phyloP scores from a whole-genome alignment of 2,113 vertebrate species.

The Pionites leucogaster region DNA sequence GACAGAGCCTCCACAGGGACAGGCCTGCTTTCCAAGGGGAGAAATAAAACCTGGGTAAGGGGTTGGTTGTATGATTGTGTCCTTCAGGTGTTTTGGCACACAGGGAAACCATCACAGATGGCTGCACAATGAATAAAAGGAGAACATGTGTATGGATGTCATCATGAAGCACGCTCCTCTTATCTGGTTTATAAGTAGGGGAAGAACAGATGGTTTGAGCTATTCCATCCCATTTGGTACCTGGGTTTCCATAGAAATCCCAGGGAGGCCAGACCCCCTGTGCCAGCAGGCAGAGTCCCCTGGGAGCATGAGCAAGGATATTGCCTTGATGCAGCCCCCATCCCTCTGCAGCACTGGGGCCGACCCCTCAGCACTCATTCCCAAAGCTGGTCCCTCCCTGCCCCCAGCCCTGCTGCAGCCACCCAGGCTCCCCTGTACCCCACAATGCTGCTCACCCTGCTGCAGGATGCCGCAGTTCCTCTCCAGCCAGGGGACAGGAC shows the following conservation, averaged over 20 bases:
- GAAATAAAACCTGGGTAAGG: not conserved
- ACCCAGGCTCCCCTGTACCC: fast-evolving
- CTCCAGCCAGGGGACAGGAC: not conserved
- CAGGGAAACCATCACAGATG: slow-evolving; percentile 50
- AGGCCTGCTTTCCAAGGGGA: not conserved
- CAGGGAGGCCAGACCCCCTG: not conserved
- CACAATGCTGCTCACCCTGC: not conserved
- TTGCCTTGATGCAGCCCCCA: not conserved
- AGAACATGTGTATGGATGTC: slow-evolving; percentile 26
- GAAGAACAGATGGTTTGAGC: slow-evolving; percentile 62
- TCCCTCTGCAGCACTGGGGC: not conserved
- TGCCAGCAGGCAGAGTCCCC: not conserved
- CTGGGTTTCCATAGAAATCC: slow-evolving; percentile 60
- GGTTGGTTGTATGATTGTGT: not conserved
- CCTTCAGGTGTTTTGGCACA: slow-evolving; percentile 6
- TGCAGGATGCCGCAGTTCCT: fast-evolving
- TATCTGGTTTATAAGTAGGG: slow-evolving; percentile 44
- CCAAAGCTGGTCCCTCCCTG: not conserved
- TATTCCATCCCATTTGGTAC: slow-evolving; percentile 6
- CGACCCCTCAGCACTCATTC: not conserved
- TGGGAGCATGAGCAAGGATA: fast-evolving
- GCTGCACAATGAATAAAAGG: not conserved
- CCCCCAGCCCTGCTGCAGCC: not conserved
- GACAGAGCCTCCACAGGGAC: not conserved
- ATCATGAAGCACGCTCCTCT: slow-evolving; percentile 35